Evolutionary conservation across 2,888 invertebrate species (phyloP), one percentile per base, ranked within the genome.

Genomic region (Brachycybe producta): DNA sequence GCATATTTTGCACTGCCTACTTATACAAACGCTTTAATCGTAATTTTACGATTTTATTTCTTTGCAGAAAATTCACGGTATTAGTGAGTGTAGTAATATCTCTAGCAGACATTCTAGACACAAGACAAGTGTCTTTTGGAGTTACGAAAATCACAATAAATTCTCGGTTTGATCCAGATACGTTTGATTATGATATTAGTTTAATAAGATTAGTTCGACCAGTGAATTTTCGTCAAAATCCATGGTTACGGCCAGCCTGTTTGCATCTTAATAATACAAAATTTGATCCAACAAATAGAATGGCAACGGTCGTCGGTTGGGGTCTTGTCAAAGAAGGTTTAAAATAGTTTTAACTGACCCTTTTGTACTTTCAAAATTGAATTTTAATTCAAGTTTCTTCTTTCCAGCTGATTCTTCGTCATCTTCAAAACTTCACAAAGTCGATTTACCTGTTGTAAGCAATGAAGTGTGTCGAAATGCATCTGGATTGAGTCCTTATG

Each of bases 141-240:
- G 47, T 47, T 7, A 7, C 36, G 28, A 38, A 47, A 17, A 7
- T 47, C 17, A 26, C 39, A 15, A 11, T 21, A 4, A 23, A 47
- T 27, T 13, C 11, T 27, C 26, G 21, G 3, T 36, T 47, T 27
- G 47, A 47, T 39, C 39, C 47, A 1, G 38, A 38, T 7, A 47
- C 47, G 11, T 47, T 38, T 23, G 47, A 47, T 27, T 47, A 47
- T 27, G 47, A 47, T 11, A 47, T 47, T 27, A 39, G 17, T 19
- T 11, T 47, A 17, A 8, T 47, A 26, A 26, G 24, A 23, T 38
- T 47, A 30, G 39, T 24, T 8, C 21, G 39, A 17, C 24, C 36
- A 1, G 47, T 47, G n/a, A 23, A 17, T 19, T 52, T 52, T 19
- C n/a, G n/a, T n/a, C n/a, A n/a, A n/a, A 38, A 28, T 35, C 35